These are phyloP conservation scores for Crioceris asparagi DNA, from an alignment of 2,888 invertebrate genomes.

Conservation along the genomic window DNA sequence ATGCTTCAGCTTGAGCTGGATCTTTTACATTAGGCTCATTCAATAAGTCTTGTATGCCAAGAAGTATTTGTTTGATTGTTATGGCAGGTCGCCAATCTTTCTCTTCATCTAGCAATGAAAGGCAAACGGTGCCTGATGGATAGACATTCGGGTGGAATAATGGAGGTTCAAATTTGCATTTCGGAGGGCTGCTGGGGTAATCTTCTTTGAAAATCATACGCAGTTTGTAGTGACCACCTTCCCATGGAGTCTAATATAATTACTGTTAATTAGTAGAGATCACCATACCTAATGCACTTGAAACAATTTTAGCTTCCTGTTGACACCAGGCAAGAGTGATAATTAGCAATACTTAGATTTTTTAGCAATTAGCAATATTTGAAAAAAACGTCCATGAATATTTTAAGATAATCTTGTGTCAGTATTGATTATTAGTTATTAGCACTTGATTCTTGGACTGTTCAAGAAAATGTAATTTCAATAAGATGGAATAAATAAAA, in stretches of 20 bases:
- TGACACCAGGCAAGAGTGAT: too few relatives aligned
- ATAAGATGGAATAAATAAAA: too few relatives aligned
- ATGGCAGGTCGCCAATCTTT: constrained; percentile 99
- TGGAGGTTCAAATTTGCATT: constrained; percentile 99
- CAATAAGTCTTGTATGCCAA: constrained; percentile 94
- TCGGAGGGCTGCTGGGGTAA: constrained; percentile 97
- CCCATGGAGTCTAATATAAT: constrained; percentile 69
- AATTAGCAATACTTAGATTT: too few relatives aligned
- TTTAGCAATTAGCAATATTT: too few relatives aligned
- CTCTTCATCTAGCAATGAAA: constrained; percentile 93
- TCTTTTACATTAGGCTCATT: constrained; percentile 98
- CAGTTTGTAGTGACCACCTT: constrained; percentile 91
- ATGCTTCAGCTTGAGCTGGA: constrained; percentile 98
- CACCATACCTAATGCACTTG: too few relatives aligned
- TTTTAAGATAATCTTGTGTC: too few relatives aligned
- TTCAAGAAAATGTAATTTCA: too few relatives aligned
- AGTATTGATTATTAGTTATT: too few relatives aligned
- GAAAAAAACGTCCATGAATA: too few relatives aligned
- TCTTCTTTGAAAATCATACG: constrained; percentile 99
- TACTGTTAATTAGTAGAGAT: too few relatives aligned
- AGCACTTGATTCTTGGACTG: too few relatives aligned
- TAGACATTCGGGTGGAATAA: constrained; percentile 98
- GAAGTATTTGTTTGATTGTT: constrained; percentile 94
- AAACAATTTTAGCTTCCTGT: too few relatives aligned
- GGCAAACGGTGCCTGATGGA: constrained; percentile 85